Conservation (phyloP, 2,113 vertebrate species). For the Apodemus speciosus region DNA sequence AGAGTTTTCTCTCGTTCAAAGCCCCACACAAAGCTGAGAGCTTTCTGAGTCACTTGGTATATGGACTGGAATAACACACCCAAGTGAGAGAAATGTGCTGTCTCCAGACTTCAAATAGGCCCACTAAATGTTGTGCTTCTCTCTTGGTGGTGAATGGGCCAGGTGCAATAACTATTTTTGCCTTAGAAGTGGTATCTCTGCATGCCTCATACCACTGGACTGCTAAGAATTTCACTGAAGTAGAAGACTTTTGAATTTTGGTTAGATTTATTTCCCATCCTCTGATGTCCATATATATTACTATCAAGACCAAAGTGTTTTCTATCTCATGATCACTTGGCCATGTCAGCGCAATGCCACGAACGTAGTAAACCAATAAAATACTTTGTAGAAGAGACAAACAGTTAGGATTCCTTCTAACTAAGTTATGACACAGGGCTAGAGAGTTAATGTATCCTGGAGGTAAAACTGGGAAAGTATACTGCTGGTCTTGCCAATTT, state of each 20-base stretch:
- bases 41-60: not conserved
- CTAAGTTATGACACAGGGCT: not conserved
- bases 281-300: not conserved
- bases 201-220: not conserved
- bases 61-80: not conserved
- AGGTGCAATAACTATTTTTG: not conserved
- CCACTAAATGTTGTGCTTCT: not conserved
- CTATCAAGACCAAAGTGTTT: not conserved
- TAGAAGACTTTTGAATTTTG: not conserved
- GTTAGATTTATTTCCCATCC: not conserved
- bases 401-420: not conserved
- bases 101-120: not conserved
- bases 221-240: not conserved
- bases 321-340: not conserved
- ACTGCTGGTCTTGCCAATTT: not conserved
- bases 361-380: not conserved
- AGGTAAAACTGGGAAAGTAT: not conserved
- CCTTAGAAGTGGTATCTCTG: not conserved
- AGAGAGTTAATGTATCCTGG: not conserved
- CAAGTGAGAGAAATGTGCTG: too few species aligned
- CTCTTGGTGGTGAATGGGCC: not conserved
- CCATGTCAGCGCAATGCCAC: not conserved
- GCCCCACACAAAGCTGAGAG: not conserved
- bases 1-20: not conserved
- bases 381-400: not conserved